Percentiles rank a stretch among this genome's conserved stretches.
These are phyloP conservation scores for Halcyon badia DNA, from an alignment of 2,797 vertebrate genomes.

Conservation along the genomic window DNA sequence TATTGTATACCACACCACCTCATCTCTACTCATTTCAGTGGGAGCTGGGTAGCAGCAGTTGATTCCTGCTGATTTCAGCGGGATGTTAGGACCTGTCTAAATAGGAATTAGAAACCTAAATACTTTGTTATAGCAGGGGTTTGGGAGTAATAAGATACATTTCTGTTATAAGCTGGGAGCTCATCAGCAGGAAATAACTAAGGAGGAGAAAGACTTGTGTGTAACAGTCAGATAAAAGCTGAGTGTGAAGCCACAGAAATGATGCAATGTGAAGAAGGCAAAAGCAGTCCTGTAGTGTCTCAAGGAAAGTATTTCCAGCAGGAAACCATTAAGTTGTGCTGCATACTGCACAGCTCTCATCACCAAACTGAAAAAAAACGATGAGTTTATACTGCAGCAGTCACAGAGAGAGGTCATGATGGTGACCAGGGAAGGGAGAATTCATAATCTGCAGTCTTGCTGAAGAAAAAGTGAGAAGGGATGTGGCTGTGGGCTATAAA, in stretches of 20 bases:
- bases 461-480: not conserved
- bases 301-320: not conserved
- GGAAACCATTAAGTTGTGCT: not conserved
- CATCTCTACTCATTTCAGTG: not conserved
- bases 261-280: not conserved
- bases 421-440: not conserved
- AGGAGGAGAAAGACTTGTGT: not conserved
- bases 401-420: not conserved
- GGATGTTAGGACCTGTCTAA: not conserved
- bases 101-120: conserved; percentile 44
- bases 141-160: conserved; percentile 29
- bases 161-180: conserved; percentile 17
- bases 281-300: not conserved
- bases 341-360: not conserved
- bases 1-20: not conserved
- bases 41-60: not conserved
- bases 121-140: conserved; percentile 6
- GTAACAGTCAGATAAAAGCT: not conserved
- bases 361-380: not conserved
- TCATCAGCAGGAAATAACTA: conserved; percentile 7
- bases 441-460: not conserved
- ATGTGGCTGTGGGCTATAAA: not conserved
- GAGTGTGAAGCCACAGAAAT: not conserved
- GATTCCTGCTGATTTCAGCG: conserved; percentile 9
- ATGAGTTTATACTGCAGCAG: not conserved